Percentiles rank a stretch among this genome's conserved stretches.
phyloP scores from a whole-genome alignment of 2,888 invertebrate species.

The Athalia cordata region DNA sequence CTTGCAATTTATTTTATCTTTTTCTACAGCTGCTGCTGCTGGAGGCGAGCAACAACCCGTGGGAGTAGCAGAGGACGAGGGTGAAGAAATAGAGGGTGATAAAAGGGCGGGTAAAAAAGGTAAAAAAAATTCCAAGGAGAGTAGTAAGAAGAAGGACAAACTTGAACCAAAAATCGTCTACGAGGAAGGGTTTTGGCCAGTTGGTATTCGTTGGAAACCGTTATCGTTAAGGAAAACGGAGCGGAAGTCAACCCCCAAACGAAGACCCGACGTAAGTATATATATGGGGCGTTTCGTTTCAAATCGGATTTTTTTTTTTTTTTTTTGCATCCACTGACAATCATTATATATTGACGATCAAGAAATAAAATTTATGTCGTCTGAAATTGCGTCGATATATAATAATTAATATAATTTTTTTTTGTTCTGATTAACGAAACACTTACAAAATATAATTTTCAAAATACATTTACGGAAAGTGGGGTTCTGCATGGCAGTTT shows the following conservation, averaged over 20 bases:
- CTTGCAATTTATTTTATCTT: conserved; percentile 22
- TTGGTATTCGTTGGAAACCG: conserved; percentile 58
- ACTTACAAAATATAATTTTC: neutral
- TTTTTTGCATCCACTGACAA: too few relatives aligned
- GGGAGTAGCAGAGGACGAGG: neutral
- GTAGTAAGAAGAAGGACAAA: conserved; percentile 25
- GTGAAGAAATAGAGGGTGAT: conserved; percentile 46
- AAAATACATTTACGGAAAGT: neutral
- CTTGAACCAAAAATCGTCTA: conserved; percentile 39
- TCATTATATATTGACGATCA: too few relatives aligned
- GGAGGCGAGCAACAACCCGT: conserved; percentile 8
- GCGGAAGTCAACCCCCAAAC: conserved; percentile 22
- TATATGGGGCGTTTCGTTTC: neutral
- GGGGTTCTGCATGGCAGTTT: conserved; percentile 1
- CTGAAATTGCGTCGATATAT: too few relatives aligned
- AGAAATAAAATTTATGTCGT: too few relatives aligned
- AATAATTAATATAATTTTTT: too few relatives aligned
- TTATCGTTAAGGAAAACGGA: conserved; percentile 3
- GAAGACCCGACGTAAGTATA: conserved; percentile 42
- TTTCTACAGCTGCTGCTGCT: conserved; percentile 16
- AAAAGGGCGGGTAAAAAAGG: neutral
- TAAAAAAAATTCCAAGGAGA: neutral
- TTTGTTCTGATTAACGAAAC: too few relatives aligned
- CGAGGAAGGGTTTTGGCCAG: conserved; percentile 57
- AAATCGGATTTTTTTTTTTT: too few relatives aligned